Percentiles rank a stretch among this genome's conserved stretches.
Conservation (phyloP, 2,797 vertebrate genomes). For the Phataginus tricuspis region DNA sequence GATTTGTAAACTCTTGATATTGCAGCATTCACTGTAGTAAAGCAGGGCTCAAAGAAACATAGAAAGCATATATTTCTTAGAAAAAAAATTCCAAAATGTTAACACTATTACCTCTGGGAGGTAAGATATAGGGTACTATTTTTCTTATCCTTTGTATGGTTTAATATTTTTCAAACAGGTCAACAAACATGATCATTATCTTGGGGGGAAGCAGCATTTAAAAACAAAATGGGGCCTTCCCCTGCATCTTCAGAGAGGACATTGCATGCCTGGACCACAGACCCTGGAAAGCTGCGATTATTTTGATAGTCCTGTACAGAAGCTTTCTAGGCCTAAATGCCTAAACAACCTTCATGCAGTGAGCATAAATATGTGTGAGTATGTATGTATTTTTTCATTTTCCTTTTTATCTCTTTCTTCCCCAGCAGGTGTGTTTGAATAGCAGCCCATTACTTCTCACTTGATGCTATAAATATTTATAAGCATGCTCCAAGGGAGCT, state of each 20-base stretch:
- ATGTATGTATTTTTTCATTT: slow-evolving; percentile 76
- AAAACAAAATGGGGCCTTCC: not conserved
- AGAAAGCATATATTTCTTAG: not conserved
- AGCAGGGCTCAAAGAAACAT: not conserved
- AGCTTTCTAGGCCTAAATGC: slow-evolving; percentile 59
- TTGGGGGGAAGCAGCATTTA: not conserved
- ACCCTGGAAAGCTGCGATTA: not conserved
- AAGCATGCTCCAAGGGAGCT: slow-evolving; percentile 79
- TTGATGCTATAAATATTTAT: slow-evolving; percentile 85
- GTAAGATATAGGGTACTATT: not conserved
- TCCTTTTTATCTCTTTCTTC: slow-evolving; percentile 82
- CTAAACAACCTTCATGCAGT: slow-evolving; percentile 82
- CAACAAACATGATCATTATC: not conserved
- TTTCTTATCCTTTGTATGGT: not conserved
- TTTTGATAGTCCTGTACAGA: not conserved
- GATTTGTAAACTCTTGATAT: not conserved
- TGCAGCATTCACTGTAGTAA: not conserved
- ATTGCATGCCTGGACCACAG: not conserved
- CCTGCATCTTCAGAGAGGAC: not conserved
- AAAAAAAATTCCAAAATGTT: not conserved
- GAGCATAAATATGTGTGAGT: slow-evolving; percentile 73
- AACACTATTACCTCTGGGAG: not conserved
- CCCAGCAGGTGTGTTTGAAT: slow-evolving; percentile 85
- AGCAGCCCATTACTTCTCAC: slow-evolving; percentile 82
- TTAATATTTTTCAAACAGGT: slow-evolving; percentile 40